Conservation (phyloP, 2,797 vertebrate species). For the Sebastes steindachneri region DNA sequence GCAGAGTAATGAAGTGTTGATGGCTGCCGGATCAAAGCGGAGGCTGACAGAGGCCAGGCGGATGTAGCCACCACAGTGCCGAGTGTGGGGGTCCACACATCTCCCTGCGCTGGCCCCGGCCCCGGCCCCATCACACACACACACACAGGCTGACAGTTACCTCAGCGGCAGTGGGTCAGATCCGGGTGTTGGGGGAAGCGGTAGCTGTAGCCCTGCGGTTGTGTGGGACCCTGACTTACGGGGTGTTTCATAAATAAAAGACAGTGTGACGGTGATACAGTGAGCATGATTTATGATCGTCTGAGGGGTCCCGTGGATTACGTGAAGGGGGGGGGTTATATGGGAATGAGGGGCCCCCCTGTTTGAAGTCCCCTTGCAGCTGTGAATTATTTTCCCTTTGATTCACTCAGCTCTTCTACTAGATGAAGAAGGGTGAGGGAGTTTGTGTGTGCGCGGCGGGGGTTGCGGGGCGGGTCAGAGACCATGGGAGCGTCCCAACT, state of each 20-base stretch:
- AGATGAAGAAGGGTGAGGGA: constrained; percentile 69
- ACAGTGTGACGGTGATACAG: constrained; percentile 69
- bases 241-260: constrained; percentile 80
- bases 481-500: constrained; percentile 73
- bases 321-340: constrained; percentile 20
- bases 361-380: constrained; percentile 78
- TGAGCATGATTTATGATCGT: constrained; percentile 77
- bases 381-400: constrained; percentile 82
- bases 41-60: constrained; percentile 73
- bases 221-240: constrained; percentile 63
- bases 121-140: constrained; percentile 39
- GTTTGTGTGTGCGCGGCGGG: constrained; percentile 54
- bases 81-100: constrained; percentile 77
- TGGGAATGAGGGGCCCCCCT: constrained; percentile 66
- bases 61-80: constrained; percentile 65
- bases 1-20: constrained; percentile 82
- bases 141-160: constrained; percentile 33
- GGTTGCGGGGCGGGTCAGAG: constrained; percentile 65
- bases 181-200: constrained; percentile 48
- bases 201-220: constrained; percentile 59
- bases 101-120: constrained; percentile 37
- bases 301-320: constrained; percentile 69
- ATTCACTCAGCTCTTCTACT: constrained; percentile 57
- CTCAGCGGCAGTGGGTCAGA: constrained; percentile 48
- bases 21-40: constrained; percentile 78